Evolutionary conservation across 2,113 vertebrate genomes (phyloP).

Genomic region (Labeo catla): DNA sequence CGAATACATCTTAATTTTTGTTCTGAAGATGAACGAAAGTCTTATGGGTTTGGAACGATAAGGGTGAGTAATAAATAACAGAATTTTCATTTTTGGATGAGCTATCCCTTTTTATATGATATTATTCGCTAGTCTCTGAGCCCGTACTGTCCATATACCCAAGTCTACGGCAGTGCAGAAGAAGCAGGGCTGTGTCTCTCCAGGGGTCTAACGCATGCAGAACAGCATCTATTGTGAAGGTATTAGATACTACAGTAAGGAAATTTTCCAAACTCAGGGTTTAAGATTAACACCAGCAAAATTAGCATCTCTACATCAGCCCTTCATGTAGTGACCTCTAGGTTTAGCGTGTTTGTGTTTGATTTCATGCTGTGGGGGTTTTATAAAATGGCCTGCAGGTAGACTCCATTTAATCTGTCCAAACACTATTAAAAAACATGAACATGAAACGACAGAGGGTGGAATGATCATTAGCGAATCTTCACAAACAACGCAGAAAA

Average conservation of each 20-base stretch:
- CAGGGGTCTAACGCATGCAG: not conserved
- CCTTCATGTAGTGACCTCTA: not conserved
- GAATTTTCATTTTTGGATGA: too few species aligned
- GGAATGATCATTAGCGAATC: constrained; percentile 31
- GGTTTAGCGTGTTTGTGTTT: not conserved
- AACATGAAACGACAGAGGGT: constrained; percentile 2
- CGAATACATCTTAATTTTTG: too few species aligned
- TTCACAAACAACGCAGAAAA: constrained; percentile 28
- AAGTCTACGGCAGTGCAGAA: not conserved
- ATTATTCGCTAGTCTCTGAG: not conserved
- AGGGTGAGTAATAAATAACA: too few species aligned
- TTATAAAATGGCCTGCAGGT: constrained; percentile 27
- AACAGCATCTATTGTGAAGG: not conserved
- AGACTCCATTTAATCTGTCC: constrained; percentile 26
- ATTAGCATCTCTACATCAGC: constrained; percentile 17
- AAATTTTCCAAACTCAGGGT: not conserved
- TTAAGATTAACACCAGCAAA: not conserved
- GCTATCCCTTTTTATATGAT: too few species aligned
- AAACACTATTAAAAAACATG: constrained; percentile 27
- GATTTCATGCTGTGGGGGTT: constrained; percentile 14
- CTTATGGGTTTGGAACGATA: too few species aligned
- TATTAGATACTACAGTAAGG: not conserved
- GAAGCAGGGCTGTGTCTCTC: not conserved
- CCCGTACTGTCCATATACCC: not conserved
- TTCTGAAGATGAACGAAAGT: too few species aligned